Conservation (phyloP, 2,797 vertebrate genomes). For the Sebastes cheni region DNA sequence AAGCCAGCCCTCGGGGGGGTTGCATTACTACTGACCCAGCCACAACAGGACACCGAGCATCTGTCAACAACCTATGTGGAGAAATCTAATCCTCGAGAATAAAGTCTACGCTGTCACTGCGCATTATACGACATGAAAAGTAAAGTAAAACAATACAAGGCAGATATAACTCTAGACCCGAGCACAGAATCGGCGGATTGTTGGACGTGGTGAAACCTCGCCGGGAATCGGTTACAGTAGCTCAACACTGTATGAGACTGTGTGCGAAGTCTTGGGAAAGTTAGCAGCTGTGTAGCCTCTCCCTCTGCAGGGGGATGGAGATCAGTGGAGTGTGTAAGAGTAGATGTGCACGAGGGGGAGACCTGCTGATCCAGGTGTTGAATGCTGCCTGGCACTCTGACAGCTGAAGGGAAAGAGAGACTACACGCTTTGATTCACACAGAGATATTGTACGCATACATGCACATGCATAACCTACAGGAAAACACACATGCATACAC, state of each 20-base stretch:
- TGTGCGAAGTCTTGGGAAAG: constrained; percentile 64
- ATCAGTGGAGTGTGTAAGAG: constrained; percentile 74
- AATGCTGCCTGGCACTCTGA: constrained; percentile 70
- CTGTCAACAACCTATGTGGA: constrained; percentile 47
- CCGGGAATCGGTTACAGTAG: constrained; percentile 63
- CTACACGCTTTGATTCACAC: constrained; percentile 47
- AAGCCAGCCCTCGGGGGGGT: constrained; percentile 17
- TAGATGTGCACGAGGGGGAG: constrained; percentile 63
- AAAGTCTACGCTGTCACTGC: constrained; percentile 45
- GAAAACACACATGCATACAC: constrained; percentile 17
- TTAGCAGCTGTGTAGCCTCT: constrained; percentile 71
- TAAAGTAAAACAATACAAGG: constrained; percentile 54
- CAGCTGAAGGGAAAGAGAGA: constrained; percentile 54
- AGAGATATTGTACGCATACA: constrained; percentile 44
- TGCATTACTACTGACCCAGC: constrained; percentile 40
- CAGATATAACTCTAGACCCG: constrained; percentile 43
- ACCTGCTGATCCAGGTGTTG: constrained; percentile 79
- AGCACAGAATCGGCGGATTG: constrained; percentile 35
- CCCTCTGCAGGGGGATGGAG: constrained; percentile 54
- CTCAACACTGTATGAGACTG: constrained; percentile 29
- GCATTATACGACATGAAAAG: constrained; percentile 60
- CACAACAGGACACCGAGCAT: constrained; percentile 54
- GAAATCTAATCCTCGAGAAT: constrained; percentile 52
- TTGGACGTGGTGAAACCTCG: constrained; percentile 61
- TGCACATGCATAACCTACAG: constrained; percentile 35